A percentile compares a stretch with the other conserved stretches of the same genome.
Evolutionary conservation across 2,113 vertebrate genomes (phyloP).

Genomic region (Epinephelus lanceolatus): DNA sequence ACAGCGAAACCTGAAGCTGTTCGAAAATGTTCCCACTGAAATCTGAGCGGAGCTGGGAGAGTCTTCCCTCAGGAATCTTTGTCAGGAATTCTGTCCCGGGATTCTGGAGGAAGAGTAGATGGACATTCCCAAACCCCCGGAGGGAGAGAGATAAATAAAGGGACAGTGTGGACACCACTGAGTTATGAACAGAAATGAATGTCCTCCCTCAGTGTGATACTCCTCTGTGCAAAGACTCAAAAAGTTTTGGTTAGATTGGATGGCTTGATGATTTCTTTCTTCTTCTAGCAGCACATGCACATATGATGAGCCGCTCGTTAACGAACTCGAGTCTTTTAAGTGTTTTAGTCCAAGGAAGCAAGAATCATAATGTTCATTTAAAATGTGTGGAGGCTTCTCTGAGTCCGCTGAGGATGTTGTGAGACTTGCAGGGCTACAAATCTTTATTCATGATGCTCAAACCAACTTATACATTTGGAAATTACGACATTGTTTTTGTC

Average conservation of each 20-base stretch:
- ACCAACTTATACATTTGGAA: too few species aligned
- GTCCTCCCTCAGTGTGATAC: too few species aligned
- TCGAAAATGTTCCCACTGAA: slow-evolving; percentile 33
- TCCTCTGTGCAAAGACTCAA: background rate
- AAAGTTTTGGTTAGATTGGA: background rate
- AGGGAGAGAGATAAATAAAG: background rate
- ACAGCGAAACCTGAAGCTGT: slow-evolving; percentile 30
- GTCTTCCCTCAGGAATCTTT: slow-evolving; percentile 24
- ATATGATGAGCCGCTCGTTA: background rate
- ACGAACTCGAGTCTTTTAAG: background rate
- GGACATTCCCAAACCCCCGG: slow-evolving; percentile 39
- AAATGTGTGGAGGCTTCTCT: too few species aligned
- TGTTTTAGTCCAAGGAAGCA: background rate
- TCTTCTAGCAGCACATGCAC: background rate
- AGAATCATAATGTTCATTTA: background rate
- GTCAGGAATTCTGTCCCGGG: slow-evolving; percentile 51
- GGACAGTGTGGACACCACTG: background rate
- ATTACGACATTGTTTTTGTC: too few species aligned
- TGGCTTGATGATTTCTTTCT: background rate
- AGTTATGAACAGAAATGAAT: background rate
- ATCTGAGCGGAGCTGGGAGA: slow-evolving; percentile 28
- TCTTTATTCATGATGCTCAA: too few species aligned
- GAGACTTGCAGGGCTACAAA: background rate
- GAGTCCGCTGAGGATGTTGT: background rate
- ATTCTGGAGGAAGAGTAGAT: slow-evolving; percentile 30